Base-by-base conservation (phyloP, 2,797 vertebrate species). In the Ptychadena robeensis region DNA sequence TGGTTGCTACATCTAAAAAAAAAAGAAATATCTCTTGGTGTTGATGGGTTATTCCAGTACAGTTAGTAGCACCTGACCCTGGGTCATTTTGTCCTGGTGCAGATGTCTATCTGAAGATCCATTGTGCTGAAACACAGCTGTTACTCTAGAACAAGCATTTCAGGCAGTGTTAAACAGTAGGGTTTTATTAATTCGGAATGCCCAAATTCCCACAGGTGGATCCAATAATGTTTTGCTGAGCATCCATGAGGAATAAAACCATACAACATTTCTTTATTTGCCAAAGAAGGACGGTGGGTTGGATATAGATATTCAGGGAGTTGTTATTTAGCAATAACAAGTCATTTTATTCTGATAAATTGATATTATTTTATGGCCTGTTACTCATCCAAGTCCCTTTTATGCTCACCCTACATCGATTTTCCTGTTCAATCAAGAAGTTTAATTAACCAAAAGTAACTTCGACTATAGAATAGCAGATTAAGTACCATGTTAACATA, bases 281-380 rank as follows among this genome's bases (percentile, higher is more conserved):
- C 73, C 30, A 75, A 64, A 61, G 64, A 64, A 38, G 48, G 64
- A 30, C 48, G 38, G 30, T 79, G 65, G 68, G 57, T 28, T 77
- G 63, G 63, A 18, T 48, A 38, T 30, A 53, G 73, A 76, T 77
- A 37, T 76, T 44, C 6, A 14, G 15, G 10, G 59, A 12, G 14
- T 40, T 22, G 74, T 66, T 14, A 57, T 10, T 34, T 4, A 2
- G 5, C 3, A 40, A 22, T 25, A 25, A 66, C 18, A 64, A 61
- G 27, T 61, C 75, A 67, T 78, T 30, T 30, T 7, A 28, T 25
- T 28, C 65, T 28, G 25, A 38, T 69, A 28, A 18, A 65, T 9
- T 79, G n/a, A 57, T 78, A n/a, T 57, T 28, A 68, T 79, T 37
- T 27, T 31, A 78, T 18, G 64, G 38, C 64, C 44, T 25, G 37